Conservation (phyloP, 2,888 invertebrate genomes). For the Ceramica pisi region DNA sequence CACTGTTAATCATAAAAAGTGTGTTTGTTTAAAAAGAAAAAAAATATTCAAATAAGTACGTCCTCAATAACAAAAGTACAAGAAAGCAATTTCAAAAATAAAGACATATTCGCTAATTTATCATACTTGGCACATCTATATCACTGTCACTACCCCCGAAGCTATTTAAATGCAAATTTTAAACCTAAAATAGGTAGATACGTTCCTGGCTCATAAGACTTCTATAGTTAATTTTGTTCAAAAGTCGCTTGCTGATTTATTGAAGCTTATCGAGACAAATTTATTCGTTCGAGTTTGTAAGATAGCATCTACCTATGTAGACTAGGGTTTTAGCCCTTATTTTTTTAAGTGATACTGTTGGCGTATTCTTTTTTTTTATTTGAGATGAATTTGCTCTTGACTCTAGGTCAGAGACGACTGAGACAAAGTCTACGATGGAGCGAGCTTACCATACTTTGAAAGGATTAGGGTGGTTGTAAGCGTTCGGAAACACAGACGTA, state of each 20-base stretch:
- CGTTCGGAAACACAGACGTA: too few relatives aligned
- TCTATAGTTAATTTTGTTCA: conserved; percentile 76
- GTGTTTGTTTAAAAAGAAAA: neutral
- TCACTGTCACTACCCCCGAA: conserved; percentile 63
- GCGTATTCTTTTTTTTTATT: neutral
- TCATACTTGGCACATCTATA: conserved; percentile 69
- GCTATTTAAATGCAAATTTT: conserved; percentile 83
- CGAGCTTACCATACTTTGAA: too few relatives aligned
- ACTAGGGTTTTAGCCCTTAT: conserved; percentile 30
- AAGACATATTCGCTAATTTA: conserved; percentile 60
- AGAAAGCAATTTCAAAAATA: conserved; percentile 42
- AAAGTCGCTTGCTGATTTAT: conserved; percentile 79
- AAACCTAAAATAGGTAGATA: conserved; percentile 74
- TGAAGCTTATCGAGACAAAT: conserved; percentile 80
- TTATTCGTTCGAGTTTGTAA: conserved; percentile 73
- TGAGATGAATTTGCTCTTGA: neutral
- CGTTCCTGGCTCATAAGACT: conserved; percentile 50
- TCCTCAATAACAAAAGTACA: conserved; percentile 11
- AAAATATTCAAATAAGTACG: neutral
- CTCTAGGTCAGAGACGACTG: too few relatives aligned
- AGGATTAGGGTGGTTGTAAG: too few relatives aligned
- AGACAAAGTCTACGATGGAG: too few relatives aligned
- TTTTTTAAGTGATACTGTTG: conserved; percentile 24
- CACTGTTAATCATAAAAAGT: neutral
- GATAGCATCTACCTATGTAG: conserved; percentile 69